Evolutionary conservation across 2,797 vertebrate species (phyloP).

Genomic region (Melanotaenia parkinsoni): DNA sequence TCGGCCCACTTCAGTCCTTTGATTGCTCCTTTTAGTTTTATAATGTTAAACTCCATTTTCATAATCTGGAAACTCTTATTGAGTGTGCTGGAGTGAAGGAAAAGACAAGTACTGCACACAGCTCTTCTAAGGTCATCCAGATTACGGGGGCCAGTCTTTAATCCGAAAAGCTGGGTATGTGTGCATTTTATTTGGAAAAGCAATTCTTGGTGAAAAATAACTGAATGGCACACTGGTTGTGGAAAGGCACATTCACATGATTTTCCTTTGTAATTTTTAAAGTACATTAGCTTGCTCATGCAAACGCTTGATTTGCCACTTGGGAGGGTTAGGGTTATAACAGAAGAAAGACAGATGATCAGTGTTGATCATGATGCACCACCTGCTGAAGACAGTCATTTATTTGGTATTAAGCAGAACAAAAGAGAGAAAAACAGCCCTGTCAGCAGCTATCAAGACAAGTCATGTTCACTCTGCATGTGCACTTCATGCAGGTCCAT

Average conservation of each 20-base stretch:
- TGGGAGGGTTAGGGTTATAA: conserved; percentile 35
- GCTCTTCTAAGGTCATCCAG: conserved; percentile 59
- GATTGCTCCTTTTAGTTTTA: conserved; percentile 80
- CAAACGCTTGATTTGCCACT: conserved; percentile 19
- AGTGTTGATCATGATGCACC: conserved; percentile 56
- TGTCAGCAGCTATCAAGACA: conserved; percentile 67
- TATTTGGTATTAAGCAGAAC: conserved; percentile 57
- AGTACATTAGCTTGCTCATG: conserved; percentile 5
- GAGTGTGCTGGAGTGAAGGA: conserved; percentile 46
- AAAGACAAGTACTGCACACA: conserved; percentile 45
- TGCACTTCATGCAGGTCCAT: conserved; percentile 48
- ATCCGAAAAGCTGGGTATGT: conserved; percentile 61
- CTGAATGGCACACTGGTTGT: conserved; percentile 14
- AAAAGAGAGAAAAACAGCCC: conserved; percentile 41
- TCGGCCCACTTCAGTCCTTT: conserved; percentile 76
- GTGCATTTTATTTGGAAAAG: conserved; percentile 41
- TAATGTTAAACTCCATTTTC: conserved; percentile 72
- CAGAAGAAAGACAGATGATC: conserved; percentile 62
- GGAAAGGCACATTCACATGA: conserved; percentile 20
- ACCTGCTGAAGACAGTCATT: conserved; percentile 64
- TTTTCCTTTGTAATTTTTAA: conserved; percentile 22
- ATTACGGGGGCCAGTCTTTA: conserved; percentile 71
- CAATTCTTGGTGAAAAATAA: conserved; percentile 43
- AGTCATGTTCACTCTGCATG: conserved; percentile 51
- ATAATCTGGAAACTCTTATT: conserved; percentile 71